Conservation (phyloP, 2,113 vertebrate genomes). For the Paralichthys olivaceus region DNA sequence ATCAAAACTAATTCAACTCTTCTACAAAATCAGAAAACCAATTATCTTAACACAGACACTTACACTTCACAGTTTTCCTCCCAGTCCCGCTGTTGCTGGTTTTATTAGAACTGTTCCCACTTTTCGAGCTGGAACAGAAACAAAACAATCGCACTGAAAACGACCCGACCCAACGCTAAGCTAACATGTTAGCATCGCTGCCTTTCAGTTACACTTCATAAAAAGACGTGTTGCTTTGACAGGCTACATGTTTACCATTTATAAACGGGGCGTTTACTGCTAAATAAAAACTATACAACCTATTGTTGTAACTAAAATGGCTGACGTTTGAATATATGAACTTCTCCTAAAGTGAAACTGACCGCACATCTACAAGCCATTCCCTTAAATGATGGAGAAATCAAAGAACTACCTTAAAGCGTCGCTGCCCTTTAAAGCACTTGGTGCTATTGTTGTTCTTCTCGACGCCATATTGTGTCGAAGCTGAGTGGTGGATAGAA, state of each 20-base stretch:
- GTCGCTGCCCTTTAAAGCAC: constrained; percentile 36
- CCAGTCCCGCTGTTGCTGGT: constrained; percentile 58
- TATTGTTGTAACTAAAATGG: background rate
- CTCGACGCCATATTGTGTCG: constrained; percentile 75
- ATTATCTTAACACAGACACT: constrained; percentile 22
- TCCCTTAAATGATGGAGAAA: rapidly evolving
- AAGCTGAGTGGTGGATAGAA: constrained; percentile 9
- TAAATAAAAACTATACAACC: background rate
- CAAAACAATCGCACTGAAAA: background rate
- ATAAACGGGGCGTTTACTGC: background rate
- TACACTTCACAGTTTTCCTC: constrained; percentile 66
- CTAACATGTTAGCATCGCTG: background rate
- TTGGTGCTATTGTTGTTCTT: constrained; percentile 38
- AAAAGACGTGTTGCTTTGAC: background rate
- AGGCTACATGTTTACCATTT: too few relatives aligned
- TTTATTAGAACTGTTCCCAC: constrained; percentile 44
- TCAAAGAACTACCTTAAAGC: constrained; percentile 47
- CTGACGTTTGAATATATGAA: background rate
- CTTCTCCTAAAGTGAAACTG: background rate
- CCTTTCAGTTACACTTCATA: background rate
- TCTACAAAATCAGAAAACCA: background rate
- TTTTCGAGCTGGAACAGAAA: constrained; percentile 56
- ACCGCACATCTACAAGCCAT: background rate
- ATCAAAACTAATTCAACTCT: background rate
- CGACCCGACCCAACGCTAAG: background rate